Evolutionary conservation across 2,888 invertebrate genomes (phyloP), one percentile per base, ranked within the genome.

Genomic region (Pammene aurita): DNA sequence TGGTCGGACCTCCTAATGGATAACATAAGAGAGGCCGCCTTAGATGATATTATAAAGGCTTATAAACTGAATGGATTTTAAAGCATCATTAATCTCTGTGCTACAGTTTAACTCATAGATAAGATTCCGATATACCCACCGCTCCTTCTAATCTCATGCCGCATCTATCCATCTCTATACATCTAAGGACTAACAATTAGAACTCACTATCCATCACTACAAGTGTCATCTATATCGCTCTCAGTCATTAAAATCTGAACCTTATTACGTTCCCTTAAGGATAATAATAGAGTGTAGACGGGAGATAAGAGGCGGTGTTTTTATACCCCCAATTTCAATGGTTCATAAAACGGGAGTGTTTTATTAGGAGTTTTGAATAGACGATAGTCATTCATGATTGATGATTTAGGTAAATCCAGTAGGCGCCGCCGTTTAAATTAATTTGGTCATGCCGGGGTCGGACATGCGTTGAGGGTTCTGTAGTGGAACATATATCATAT

Each of bases 161-260:
- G 55, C 55, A 48, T 67, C 67, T 62, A 56, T 55, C 44, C 35
- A 46, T 64, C 57, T 58, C 35, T 9, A 56, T 50, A 13, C 52
- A 68, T 68, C 57, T 58, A 68, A 44, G 14, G 50, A 64, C 63
- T 52, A 63, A 38, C 68, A 58, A 68, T 46, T 58, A 63, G 16
- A 52, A 44, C 34, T 62, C 56, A 56, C 63, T 68, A 68, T 68
- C 68, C 57, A 68, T 68, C 68, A 68, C 57, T 48, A 48, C 34
- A 54, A 64, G 63, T 64, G 57, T 68, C 63, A 64, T 44, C 63
- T 58, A 26, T 64, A 58, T 54, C 35, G 0, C 6, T 16, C n/a
- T 34, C 38, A 48, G 38, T 14, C 13, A 41, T 50, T 41, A 11
- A 26, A 41, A 48, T 34, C n/a, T 50, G 14, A 11, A 50, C 41